phyloP scores from a whole-genome alignment of 1,140 invertebrate genomes.

The Danaus plexippus region DNA sequence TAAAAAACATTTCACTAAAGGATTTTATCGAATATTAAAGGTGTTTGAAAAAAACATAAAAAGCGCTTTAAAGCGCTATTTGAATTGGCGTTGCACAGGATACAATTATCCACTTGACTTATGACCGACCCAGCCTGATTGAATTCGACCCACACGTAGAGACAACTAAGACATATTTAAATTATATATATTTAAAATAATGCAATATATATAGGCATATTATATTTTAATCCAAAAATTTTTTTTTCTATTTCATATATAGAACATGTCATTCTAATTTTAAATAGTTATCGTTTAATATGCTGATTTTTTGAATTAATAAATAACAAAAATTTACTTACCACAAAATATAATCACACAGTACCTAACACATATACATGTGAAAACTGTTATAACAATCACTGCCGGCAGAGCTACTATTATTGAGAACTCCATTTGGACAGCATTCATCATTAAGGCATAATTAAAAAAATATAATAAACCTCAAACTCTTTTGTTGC shows the following conservation, averaged over 20 bases:
- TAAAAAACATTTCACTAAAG: too few relatives aligned
- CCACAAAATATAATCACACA: slow-evolving; percentile 21
- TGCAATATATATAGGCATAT: background rate
- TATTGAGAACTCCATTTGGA: slow-evolving; percentile 14
- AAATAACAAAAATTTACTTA: slow-evolving; percentile 15
- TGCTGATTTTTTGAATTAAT: background rate
- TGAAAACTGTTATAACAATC: slow-evolving; percentile 16
- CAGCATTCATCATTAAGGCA: too few relatives aligned
- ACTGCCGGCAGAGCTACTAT: slow-evolving; percentile 19
- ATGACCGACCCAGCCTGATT: slow-evolving; percentile 18
- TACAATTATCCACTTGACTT: slow-evolving; percentile 33
- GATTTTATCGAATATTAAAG: too few relatives aligned
- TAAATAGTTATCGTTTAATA: too few relatives aligned
- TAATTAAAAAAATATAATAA: too few relatives aligned
- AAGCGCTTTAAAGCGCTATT: too few relatives aligned
- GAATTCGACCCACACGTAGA: slow-evolving; percentile 1
- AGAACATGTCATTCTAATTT: too few relatives aligned
- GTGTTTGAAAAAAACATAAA: too few relatives aligned
- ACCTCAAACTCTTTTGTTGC: too few relatives aligned
- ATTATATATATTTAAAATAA: too few relatives aligned
- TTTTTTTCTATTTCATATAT: too few relatives aligned
- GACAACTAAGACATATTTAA: background rate
- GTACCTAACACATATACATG: slow-evolving; percentile 22
- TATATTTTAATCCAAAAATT: background rate
- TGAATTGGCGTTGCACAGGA: slow-evolving; percentile 14